Conservation (phyloP, 2,113 vertebrate genomes). For the Agapornis roseicollis region DNA sequence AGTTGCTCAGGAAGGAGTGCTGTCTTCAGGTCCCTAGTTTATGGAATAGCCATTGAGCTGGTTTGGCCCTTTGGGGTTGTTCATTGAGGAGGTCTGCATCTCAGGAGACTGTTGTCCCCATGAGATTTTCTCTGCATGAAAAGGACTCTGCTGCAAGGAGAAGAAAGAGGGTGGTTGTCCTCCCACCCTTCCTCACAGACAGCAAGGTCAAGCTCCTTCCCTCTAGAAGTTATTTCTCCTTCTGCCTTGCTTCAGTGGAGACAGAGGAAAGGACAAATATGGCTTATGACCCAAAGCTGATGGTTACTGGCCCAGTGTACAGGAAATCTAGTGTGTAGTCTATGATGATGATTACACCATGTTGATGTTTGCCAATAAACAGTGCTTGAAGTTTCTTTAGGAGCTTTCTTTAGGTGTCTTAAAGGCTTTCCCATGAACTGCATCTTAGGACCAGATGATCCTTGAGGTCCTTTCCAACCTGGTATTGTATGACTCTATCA, state of each 20-base stretch:
- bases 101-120: background rate
- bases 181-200: background rate
- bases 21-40: background rate
- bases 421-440: background rate
- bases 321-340: background rate
- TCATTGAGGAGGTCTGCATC: background rate
- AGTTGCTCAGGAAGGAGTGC: background rate
- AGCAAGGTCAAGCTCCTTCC: background rate
- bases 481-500: background rate
- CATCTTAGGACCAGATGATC: background rate
- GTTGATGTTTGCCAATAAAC: rapidly evolving
- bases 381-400: background rate
- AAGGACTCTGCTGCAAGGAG: background rate
- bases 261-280: background rate
- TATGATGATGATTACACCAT: rapidly evolving
- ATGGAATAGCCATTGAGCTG: background rate
- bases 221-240: background rate
- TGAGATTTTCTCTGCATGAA: background rate
- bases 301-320: background rate
- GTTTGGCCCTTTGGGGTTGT: background rate
- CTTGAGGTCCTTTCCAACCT: background rate
- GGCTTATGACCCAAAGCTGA: background rate
- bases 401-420: background rate
- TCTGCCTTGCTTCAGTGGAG: background rate
- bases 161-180: rapidly evolving